Base-by-base conservation (phyloP, 2,113 vertebrate genomes). In the Ivindomyrus marchei region DNA sequence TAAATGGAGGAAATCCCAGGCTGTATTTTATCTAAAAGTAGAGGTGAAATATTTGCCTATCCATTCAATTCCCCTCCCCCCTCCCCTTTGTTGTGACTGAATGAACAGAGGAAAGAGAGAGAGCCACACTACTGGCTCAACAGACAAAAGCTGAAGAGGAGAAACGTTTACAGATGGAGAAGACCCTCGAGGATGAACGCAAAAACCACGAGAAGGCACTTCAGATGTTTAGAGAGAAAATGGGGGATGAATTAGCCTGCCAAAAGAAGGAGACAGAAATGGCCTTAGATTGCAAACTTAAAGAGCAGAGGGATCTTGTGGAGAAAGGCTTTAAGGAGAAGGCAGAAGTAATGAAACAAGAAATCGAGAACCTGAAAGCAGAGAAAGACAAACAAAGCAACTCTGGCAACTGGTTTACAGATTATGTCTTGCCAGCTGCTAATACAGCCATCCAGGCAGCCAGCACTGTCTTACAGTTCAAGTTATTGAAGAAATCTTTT, bases 271-370 rank as follows among this genome's bases (percentile, higher is more conserved):
- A 94, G 89, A 27, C 86, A 13, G 85, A 91, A 5, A 62, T 5
- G 77, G 92, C 92, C 0, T 19, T 94, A 88, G 74, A 93, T 3
- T 87, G 87, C 88, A 94, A 93, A 88, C 47, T 94, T 49, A 31
- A 74, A 49, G 93, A 94, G 85, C 92, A 89, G 89, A 47, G 77
- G 49, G 50, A 90, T 13, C 91, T 92, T 19, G 0, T 88, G 11
- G 86, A 89, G n/a, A 92, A 93, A 45, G 90, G 89, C 19, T 92
- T 91, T 24, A 50, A 31, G 2, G 66, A 89, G 47, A 90, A 91
- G 74, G 92, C 93, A 42, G 42, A 88, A 31, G 42, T 89, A 7
- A 87, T 94, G 85, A 4, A 17, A 7, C 56, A 89, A 4, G 92
- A 94, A 88, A 93, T 95, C 21, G 7, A 74, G 0, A 27, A 89